phyloP scores from a whole-genome alignment of 2,888 invertebrate genomes.

The Tenthredo distinguenda region DNA sequence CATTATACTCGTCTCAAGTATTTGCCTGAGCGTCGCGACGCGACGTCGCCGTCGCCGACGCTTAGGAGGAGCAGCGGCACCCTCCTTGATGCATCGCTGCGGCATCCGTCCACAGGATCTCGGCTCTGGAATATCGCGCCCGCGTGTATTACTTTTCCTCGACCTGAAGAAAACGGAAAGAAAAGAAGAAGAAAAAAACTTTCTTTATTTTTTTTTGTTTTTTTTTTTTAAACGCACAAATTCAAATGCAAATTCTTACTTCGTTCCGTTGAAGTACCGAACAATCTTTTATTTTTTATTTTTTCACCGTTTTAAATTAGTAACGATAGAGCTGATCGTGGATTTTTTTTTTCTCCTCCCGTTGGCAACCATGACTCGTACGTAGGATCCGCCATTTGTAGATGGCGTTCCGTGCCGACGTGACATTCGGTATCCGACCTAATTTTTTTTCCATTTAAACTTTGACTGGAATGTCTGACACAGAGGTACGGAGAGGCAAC shows the following conservation, averaged over 20 bases:
- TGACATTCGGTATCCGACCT: not conserved
- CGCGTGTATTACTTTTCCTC: not conserved
- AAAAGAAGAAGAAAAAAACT: not conserved
- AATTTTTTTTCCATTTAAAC: not conserved
- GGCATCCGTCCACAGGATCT: conserved; percentile 23
- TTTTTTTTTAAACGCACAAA: no score
- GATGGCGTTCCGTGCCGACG: not conserved
- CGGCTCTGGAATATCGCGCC: not conserved
- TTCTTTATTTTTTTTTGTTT: not conserved
- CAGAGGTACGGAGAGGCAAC: not conserved
- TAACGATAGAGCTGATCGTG: not conserved
- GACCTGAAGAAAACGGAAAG: no score
- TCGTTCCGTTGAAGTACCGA: not conserved
- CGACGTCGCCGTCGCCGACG: conserved; percentile 22
- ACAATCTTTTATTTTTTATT: not conserved
- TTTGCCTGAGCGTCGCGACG: conserved; percentile 40
- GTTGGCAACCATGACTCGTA: not conserved
- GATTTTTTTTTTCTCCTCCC: not conserved
- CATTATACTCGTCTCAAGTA: conserved; percentile 45
- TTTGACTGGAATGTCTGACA: not conserved
- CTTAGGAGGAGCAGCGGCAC: not conserved
- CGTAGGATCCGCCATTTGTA: not conserved
- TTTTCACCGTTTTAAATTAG: not conserved
- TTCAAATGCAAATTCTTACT: no score
- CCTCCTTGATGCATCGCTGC: conserved; percentile 40